These are phyloP conservation scores for Anas capensis DNA, from an alignment of 2,797 vertebrate genomes.

Conservation along the genomic window DNA sequence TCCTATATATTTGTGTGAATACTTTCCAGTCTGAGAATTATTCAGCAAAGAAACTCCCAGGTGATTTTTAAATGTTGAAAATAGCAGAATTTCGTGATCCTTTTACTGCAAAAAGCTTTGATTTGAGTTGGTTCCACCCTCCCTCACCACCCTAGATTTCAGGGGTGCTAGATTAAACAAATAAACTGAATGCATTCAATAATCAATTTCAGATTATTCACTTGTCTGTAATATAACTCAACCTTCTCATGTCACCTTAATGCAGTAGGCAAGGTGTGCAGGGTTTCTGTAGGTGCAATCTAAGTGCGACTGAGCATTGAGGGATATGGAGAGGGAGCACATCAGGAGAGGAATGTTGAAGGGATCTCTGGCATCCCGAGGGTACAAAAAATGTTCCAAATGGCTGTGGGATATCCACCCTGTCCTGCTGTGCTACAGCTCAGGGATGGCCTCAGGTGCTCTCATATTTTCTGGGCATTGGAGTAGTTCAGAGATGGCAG, in stretches of 20 bases:
- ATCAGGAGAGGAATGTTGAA: too few relatives aligned
- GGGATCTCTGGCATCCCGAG: not conserved
- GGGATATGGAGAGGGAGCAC: rapidly evolving
- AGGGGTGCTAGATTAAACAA: not conserved
- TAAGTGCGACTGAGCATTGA: not conserved
- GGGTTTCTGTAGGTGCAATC: not conserved
- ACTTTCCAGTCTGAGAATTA: not conserved
- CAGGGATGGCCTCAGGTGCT: not conserved
- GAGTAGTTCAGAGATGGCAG: not conserved
- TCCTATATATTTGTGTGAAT: not conserved
- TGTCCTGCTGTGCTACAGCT: not conserved
- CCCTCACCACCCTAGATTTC: rapidly evolving
- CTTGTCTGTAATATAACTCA: not conserved
- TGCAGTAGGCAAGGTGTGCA: not conserved
- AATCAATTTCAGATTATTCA: not conserved
- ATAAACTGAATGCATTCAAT: not conserved
- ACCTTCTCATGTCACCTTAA: not conserved
- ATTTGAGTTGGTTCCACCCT: not conserved
- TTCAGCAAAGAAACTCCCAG: not conserved
- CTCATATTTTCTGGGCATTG: not conserved
- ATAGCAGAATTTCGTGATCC: not conserved
- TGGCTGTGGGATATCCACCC: not conserved
- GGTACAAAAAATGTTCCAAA: not conserved
- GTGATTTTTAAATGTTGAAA: not conserved
- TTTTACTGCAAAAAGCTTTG: not conserved